phyloP scores from a whole-genome alignment of 2,888 invertebrate genomes.

The Endomychus coccineus region DNA sequence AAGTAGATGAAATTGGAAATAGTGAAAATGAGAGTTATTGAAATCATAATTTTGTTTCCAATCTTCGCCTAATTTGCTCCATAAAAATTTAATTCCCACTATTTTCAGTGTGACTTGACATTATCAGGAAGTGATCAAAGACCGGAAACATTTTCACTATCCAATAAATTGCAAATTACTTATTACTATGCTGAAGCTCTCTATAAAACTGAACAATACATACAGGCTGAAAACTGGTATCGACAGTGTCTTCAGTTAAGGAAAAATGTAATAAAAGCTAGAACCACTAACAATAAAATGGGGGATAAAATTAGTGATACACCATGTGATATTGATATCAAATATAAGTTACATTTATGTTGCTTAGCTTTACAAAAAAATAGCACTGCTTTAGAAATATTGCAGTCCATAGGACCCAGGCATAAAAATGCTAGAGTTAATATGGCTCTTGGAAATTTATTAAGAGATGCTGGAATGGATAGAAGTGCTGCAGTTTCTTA shows the following conservation, averaged over 20 bases:
- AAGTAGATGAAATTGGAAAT: too few relatives aligned
- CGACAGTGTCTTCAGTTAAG: constrained; percentile 57
- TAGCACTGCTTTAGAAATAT: constrained; percentile 52
- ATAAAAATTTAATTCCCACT: constrained; percentile 2
- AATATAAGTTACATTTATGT: constrained; percentile 65
- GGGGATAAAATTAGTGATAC: constrained; percentile 47
- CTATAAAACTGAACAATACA: constrained; percentile 57
- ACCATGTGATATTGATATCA: constrained; percentile 58
- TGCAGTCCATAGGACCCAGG: constrained; percentile 54
- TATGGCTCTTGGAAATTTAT: constrained; percentile 68
- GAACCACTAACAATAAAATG: constrained; percentile 43
- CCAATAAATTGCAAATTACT: constrained; percentile 60
- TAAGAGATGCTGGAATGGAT: constrained; percentile 61
- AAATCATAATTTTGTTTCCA: constrained; percentile 6
- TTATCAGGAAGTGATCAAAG: constrained; percentile 59
- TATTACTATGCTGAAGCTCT: constrained; percentile 65
- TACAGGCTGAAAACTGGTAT: constrained; percentile 61
- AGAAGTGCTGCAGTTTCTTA: constrained; percentile 65
- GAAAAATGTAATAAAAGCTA: constrained; percentile 54
- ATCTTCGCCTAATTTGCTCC: too few relatives aligned
- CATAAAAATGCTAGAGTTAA: constrained; percentile 66
- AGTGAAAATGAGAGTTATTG: constrained; percentile 5
- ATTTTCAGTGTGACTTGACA: constrained; percentile 57
- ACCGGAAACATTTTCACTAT: constrained; percentile 51
- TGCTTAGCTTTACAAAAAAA: constrained; percentile 58